Conservation (phyloP, 1,140 invertebrate genomes). For the Lordiphosa clarofinis region DNA sequence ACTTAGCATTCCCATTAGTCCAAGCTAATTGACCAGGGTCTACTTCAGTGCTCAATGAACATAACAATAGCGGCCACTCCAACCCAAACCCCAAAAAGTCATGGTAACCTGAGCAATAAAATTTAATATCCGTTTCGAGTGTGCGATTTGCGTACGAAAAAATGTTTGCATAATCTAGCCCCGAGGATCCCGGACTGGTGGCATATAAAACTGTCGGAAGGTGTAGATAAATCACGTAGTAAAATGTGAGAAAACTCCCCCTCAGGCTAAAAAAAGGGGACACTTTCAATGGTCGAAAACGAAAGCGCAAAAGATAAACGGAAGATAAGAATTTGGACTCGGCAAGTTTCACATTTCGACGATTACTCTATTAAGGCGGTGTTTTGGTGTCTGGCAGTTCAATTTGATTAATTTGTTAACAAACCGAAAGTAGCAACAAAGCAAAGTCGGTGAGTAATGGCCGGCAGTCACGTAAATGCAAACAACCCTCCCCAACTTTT, state of each 20-base stretch:
- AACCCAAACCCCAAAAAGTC: slow-evolving; percentile 11
- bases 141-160: slow-evolving; percentile 43
- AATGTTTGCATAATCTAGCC: slow-evolving; percentile 65
- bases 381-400: slow-evolving; percentile 41
- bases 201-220: slow-evolving; percentile 66
- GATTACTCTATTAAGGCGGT: slow-evolving; percentile 57
- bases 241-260: slow-evolving; percentile 69
- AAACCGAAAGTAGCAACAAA: slow-evolving; percentile 72
- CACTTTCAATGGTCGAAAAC: slow-evolving; percentile 43
- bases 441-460: slow-evolving; percentile 64
- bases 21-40: slow-evolving; percentile 61
- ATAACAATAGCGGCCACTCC: slow-evolving; percentile 30
- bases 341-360: slow-evolving; percentile 47
- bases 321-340: slow-evolving; percentile 55
- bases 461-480: slow-evolving; percentile 57
- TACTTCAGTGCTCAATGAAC: slow-evolving; percentile 67
- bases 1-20: slow-evolving; percentile 37
- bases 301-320: slow-evolving; percentile 35
- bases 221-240: slow-evolving; percentile 65
- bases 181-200: slow-evolving; percentile 18
- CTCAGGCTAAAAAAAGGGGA: slow-evolving; percentile 23
- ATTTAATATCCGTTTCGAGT: slow-evolving; percentile 74
- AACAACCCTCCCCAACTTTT: slow-evolving; percentile 22
- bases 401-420: slow-evolving; percentile 78
- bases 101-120: slow-evolving; percentile 75